phyloP scores from a whole-genome alignment of 2,113 vertebrate species.

The Sitta europaea region DNA sequence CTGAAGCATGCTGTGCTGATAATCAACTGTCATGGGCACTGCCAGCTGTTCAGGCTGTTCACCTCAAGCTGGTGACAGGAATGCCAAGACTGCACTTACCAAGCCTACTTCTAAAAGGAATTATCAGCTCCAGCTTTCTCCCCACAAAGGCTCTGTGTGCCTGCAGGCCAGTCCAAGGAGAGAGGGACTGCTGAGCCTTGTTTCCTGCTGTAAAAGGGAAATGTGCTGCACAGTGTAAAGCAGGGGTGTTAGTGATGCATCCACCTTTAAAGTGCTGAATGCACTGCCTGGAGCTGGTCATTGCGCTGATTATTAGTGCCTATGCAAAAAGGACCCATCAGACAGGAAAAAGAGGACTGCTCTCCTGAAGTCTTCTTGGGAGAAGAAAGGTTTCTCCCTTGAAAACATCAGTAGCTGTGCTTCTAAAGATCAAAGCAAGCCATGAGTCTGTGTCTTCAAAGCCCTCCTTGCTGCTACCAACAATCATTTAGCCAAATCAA shows the following conservation, averaged over 20 bases:
- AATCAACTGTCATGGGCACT: neutral
- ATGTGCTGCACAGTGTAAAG: neutral
- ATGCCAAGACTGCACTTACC: neutral
- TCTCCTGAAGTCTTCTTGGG: neutral
- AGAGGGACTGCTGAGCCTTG: neutral
- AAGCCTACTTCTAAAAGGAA: neutral
- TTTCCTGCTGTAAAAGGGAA: neutral
- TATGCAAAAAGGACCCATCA: neutral
- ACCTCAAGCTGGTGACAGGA: neutral
- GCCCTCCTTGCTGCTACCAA: neutral
- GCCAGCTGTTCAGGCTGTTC: neutral
- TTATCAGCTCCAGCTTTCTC: neutral
- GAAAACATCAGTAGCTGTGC: neutral
- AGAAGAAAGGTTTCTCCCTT: neutral
- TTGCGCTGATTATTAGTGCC: neutral
- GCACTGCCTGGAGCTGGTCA: neutral
- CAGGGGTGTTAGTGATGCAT: neutral
- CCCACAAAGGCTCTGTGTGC: neutral
- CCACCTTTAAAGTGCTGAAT: neutral
- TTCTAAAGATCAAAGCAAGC: neutral
- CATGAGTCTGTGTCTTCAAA: neutral
- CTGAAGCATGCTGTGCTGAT: neutral
- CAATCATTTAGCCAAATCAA: fast-evolving
- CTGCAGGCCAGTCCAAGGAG: neutral
- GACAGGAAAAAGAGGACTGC: neutral